Conservation (phyloP, 1,140 invertebrate genomes). For the Bursaphelenchus mucronatus region DNA sequence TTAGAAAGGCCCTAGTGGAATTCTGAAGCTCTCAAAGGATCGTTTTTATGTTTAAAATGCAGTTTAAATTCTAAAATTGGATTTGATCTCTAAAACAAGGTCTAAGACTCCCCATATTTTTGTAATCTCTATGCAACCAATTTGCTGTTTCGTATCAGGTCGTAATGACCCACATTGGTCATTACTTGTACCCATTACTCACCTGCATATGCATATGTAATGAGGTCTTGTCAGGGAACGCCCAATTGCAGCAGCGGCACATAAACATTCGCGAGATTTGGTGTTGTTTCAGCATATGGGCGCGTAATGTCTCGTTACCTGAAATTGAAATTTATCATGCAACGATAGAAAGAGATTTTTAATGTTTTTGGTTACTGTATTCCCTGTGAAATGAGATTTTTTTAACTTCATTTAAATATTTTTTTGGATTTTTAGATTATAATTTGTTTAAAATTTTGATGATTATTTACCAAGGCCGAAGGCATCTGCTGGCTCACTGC, state of each 20-base stretch:
- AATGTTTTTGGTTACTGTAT: background rate
- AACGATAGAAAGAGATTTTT: no score
- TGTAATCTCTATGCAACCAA: no score
- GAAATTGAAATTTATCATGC: constrained; percentile 20
- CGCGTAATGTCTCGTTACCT: constrained; percentile 59
- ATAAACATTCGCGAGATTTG: constrained; percentile 61
- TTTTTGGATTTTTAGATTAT: background rate
- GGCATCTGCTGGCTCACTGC: background rate
- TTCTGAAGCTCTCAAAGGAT: no score
- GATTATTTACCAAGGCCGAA: constrained; percentile 4
- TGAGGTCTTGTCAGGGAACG: constrained; percentile 60
- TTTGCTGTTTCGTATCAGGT: no score
- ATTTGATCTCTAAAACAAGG: no score
- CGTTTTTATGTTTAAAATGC: no score
- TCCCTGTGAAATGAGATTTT: constrained; percentile 7
- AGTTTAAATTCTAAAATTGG: no score
- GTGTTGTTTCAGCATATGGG: constrained; percentile 59
- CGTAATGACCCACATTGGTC: no score
- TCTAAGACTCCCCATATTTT: no score
- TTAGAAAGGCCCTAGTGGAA: no score
- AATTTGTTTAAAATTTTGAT: background rate
- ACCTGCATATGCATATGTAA: constrained; percentile 56
- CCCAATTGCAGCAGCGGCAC: constrained; percentile 61
- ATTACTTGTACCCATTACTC: background rate
- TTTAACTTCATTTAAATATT: background rate